A percentile compares a stretch with the other conserved stretches of the same genome.
phyloP scores from a whole-genome alignment of 2,113 vertebrate species.

The Romanogobio albipinnatus region DNA sequence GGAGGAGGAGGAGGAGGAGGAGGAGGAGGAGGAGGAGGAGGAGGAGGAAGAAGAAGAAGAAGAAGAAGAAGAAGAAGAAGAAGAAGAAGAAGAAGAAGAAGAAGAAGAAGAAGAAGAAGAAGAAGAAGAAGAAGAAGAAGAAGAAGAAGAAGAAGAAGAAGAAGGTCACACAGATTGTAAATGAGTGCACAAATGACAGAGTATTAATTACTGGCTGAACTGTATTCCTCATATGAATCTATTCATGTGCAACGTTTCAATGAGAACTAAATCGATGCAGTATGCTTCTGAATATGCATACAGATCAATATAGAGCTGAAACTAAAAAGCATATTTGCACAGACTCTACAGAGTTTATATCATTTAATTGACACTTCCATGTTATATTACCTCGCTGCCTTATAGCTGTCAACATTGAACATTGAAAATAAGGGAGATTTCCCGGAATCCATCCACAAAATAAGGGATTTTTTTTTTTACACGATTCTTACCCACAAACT shows the following conservation, averaged over 20 bases:
- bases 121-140: too few species aligned
- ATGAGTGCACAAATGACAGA: background rate
- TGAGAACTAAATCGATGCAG: background rate
- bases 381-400: background rate
- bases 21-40: too few species aligned
- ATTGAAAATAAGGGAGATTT: too few species aligned
- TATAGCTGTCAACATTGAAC: too few species aligned
- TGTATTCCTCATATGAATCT: background rate
- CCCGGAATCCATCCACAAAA: too few species aligned
- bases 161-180: background rate
- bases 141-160: background rate
- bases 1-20: too few species aligned
- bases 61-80: too few species aligned
- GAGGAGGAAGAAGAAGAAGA: too few species aligned
- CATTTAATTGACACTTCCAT: background rate
- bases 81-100: too few species aligned
- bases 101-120: too few species aligned
- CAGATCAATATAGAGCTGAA: background rate
- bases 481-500: too few species aligned
- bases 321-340: background rate
- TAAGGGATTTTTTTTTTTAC: too few species aligned
- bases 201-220: background rate
- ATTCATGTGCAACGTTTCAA: conserved; percentile 4
- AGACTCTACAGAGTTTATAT: background rate
- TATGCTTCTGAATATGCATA: background rate